phyloP scores from a whole-genome alignment of 1,140 invertebrate genomes.

The Drosophila erecta region DNA sequence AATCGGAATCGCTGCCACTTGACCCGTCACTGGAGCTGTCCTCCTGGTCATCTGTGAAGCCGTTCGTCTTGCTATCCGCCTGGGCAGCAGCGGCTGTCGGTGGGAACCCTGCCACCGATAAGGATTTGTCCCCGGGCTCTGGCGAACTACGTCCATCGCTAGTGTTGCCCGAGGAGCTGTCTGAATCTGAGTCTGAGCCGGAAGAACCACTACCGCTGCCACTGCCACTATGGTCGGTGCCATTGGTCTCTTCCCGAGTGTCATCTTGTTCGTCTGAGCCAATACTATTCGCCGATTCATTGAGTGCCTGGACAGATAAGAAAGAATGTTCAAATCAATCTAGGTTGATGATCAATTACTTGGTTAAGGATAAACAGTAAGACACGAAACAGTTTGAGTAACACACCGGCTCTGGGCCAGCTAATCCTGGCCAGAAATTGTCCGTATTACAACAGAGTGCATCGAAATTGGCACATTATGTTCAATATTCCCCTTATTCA shows the following conservation, averaged over 20 bases:
- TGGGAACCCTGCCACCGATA: conserved; percentile 61
- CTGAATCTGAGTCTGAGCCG: conserved; percentile 84
- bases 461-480: too few species aligned
- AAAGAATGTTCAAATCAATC: background rate
- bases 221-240: conserved; percentile 79
- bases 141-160: conserved; percentile 75
- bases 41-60: conserved; percentile 73
- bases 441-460: background rate
- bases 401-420: background rate
- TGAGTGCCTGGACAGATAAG: conserved; percentile 65
- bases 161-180: conserved; percentile 78
- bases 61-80: conserved; percentile 75
- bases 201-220: conserved; percentile 85
- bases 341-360: background rate
- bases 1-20: conserved; percentile 72
- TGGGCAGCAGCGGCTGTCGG: conserved; percentile 69
- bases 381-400: background rate
- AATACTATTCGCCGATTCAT: conserved; percentile 83
- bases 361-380: background rate
- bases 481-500: too few species aligned
- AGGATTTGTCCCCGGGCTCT: conserved; percentile 46
- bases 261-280: conserved; percentile 85
- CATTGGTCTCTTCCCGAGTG: conserved; percentile 84
- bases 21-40: conserved; percentile 66
- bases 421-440: conserved; percentile 17